A percentile compares a stretch with the other conserved stretches of the same genome.
Evolutionary conservation across 1,140 invertebrate species (phyloP).

Genomic region (Manduca sexta): DNA sequence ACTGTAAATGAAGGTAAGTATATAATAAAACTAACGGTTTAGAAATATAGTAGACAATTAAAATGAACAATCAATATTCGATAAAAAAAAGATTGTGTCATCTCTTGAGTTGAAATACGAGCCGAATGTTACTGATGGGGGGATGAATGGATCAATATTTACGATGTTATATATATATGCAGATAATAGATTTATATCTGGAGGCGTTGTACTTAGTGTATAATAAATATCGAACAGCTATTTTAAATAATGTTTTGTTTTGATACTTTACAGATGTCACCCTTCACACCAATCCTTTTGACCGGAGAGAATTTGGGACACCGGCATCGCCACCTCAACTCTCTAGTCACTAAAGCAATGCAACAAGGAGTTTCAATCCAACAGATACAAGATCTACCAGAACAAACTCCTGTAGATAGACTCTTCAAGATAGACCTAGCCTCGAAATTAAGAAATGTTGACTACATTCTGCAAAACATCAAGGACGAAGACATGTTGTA

Average conservation of each 20-base stretch:
- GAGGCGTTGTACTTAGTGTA: too few species aligned
- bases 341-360: constrained; percentile 22
- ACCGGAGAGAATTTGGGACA: constrained; percentile 31
- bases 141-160: too few species aligned
- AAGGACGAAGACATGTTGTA: constrained; percentile 47
- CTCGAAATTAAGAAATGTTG: constrained; percentile 29
- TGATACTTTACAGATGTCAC: constrained; percentile 22
- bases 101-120: too few species aligned
- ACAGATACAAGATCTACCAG: constrained; percentile 22
- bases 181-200: too few species aligned
- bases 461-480: constrained; percentile 42
- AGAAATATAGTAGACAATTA: too few species aligned
- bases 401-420: constrained; percentile 34
- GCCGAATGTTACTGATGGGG: too few species aligned
- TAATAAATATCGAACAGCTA: too few species aligned
- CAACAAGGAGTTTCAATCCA: constrained; percentile 14
- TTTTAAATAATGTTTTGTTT: background rate
- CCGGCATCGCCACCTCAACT: constrained; percentile 37
- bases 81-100: too few species aligned
- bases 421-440: constrained; percentile 54
- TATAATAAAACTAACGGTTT: too few species aligned
- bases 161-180: too few species aligned
- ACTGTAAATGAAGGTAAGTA: too few species aligned
- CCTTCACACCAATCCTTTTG: constrained; percentile 23
- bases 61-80: too few species aligned